phyloP scores from a whole-genome alignment of 1,140 invertebrate genomes.

The Ceratosolen solmsi region DNA sequence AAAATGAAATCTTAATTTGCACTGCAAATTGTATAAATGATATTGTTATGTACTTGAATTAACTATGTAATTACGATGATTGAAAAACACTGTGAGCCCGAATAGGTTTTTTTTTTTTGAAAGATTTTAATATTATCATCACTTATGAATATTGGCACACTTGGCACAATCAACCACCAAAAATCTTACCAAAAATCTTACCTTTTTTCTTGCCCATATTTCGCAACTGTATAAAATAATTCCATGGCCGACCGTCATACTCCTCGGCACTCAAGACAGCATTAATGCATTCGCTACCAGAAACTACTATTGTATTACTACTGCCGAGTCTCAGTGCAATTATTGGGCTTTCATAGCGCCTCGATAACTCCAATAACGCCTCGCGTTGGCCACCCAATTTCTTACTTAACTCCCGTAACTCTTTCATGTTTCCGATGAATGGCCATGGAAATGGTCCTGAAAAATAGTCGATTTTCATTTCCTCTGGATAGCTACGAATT shows the following conservation, averaged over 20 bases:
- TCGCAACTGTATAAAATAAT: constrained; percentile 80
- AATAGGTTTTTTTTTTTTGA: too few relatives aligned
- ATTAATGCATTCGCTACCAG: constrained; percentile 75
- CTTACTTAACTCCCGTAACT: constrained; percentile 74
- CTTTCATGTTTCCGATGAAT: constrained; percentile 77
- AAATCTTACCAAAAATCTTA: too few relatives aligned
- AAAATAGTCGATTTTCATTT: constrained; percentile 29
- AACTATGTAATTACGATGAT: too few relatives aligned
- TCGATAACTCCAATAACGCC: constrained; percentile 76
- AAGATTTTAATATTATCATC: too few relatives aligned
- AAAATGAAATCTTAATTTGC: too few relatives aligned
- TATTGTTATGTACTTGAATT: too few relatives aligned
- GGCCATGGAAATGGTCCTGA: constrained; percentile 82
- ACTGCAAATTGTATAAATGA: too few relatives aligned
- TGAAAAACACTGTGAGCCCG: too few relatives aligned
- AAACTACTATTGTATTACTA: constrained; percentile 78
- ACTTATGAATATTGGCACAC: too few relatives aligned
- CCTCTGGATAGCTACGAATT: not conserved
- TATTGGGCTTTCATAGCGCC: constrained; percentile 77
- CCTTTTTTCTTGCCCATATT: constrained; percentile 80
- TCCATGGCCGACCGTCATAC: constrained; percentile 83
- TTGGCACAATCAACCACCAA: too few relatives aligned
- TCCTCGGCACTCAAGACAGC: constrained; percentile 78
- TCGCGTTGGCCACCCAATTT: constrained; percentile 78
- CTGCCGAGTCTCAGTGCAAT: constrained; percentile 79